Base-by-base conservation (phyloP, 2,888 invertebrate species). In the Camponotus fellah region DNA sequence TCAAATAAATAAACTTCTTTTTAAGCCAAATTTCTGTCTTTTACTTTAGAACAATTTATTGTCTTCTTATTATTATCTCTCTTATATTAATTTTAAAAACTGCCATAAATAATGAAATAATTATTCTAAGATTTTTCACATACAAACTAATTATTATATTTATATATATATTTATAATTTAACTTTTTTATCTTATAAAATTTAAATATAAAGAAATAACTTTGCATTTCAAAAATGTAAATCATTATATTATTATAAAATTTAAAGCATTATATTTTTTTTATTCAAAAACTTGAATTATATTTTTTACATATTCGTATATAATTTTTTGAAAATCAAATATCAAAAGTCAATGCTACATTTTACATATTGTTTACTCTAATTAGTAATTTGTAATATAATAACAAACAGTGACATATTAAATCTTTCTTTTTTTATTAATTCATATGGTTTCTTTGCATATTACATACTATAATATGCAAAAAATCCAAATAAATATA, bases 1-100 rank as follows among this genome's bases (percentile, higher is more conserved):
- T 79, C 77, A 40, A 77, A 80, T 58, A 68, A 77, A 77, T 69
- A 69, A 71, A 71, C 17, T 46, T 69, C 60, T 79, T 79, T 79
- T 79, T 79, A 79, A 79, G 62, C 17, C 46, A n/a, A 79, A 37
- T 34, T 69, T n/a, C n/a, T 53, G n/a, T 17, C 49, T 26, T 60
- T 17, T 79, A 26, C 10, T 46, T 79, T 26, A 40, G n/a, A 68
- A 68, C 34, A 68, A 37, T 68, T 77, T 76, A 65, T 76, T 76
- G 46, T 64, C 64, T 0, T 53, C 26, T 66, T 66, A 56, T 66
- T 12, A 66, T 17, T 17, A 40, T 5, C 17, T 49, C 9, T 37
- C 3, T 14, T 76, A 64, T 26, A 64, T 49, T 17, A 0, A 64
- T 17, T 76, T 77, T 56, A 14, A 76, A 77, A 66, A 64, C 12